These are phyloP conservation scores for Solenopsis invicta DNA, from an alignment of 1,140 invertebrate genomes.

Conservation along the genomic window DNA sequence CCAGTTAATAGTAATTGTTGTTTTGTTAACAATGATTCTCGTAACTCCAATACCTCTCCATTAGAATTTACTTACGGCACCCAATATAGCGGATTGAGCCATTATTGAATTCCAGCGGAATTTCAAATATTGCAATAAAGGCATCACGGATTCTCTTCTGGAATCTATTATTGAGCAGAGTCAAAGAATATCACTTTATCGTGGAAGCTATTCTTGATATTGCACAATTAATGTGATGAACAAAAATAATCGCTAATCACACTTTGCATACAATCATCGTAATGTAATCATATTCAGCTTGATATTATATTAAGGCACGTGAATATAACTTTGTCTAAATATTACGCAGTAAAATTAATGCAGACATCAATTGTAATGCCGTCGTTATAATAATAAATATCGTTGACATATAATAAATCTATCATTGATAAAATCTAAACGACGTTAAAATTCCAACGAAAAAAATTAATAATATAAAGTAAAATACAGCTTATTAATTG, in stretches of 20 bases:
- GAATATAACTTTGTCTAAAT: constrained; percentile 43
- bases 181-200: constrained; percentile 61
- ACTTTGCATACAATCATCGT: constrained; percentile 20
- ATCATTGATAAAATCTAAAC: background rate
- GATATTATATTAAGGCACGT: constrained; percentile 25
- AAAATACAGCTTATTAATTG: constrained; percentile 1
- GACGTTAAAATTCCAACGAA: background rate
- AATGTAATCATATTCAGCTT: constrained; percentile 21
- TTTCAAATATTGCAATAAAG: constrained; percentile 60
- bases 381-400: constrained; percentile 21
- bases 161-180: constrained; percentile 58
- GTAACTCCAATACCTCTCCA: constrained; percentile 1
- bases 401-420: background rate
- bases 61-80: constrained; percentile 53
- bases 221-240: constrained; percentile 27
- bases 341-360: constrained; percentile 2
- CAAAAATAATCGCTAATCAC: constrained; percentile 50
- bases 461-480: constrained; percentile 23
- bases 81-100: constrained; percentile 41
- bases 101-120: constrained; percentile 55
- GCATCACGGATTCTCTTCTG: constrained; percentile 47
- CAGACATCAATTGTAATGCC: constrained; percentile 1
- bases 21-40: constrained; percentile 34
- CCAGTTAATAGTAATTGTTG: constrained; percentile 18
- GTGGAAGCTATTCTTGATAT: constrained; percentile 54